Evolutionary conservation across 2,797 vertebrate genomes (phyloP).

Genomic region (Pseudomugil tenellus): DNA sequence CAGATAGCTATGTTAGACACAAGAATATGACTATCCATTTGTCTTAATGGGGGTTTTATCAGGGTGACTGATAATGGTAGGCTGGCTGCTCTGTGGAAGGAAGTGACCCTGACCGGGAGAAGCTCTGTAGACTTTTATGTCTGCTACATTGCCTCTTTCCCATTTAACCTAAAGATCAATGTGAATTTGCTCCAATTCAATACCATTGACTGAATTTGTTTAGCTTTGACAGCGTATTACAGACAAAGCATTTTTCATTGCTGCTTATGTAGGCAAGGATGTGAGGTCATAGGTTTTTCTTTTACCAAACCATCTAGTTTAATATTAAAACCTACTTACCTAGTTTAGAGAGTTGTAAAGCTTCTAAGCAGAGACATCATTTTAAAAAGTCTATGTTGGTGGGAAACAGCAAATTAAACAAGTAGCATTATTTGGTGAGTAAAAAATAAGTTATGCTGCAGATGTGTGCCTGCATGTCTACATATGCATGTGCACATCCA

Average conservation of each 20-base stretch:
- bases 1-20: slow-evolving; percentile 36
- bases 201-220: not conserved
- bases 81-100: slow-evolving; percentile 55
- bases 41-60: slow-evolving; percentile 35
- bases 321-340: not conserved
- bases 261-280: not conserved
- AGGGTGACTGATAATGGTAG: slow-evolving; percentile 52
- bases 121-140: slow-evolving; percentile 20
- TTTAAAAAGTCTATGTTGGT: no score
- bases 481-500: not conserved
- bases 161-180: slow-evolving; percentile 35
- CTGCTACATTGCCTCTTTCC: slow-evolving; percentile 9
- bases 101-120: slow-evolving; percentile 56
- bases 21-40: slow-evolving; percentile 26
- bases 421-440: no score
- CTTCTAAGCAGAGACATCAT: slow-evolving; percentile 48
- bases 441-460: slow-evolving; percentile 51
- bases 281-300: not conserved
- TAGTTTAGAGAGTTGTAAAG: slow-evolving; percentile 55
- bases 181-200: slow-evolving; percentile 26
- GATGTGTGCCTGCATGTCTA: slow-evolving; percentile 33
- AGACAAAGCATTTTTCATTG: not conserved
- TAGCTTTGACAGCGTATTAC: not conserved
- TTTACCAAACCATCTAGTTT: not conserved
- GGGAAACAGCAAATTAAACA: no score